A percentile compares a stretch with the other conserved stretches of the same genome.
Conservation (phyloP, 1,140 invertebrate genomes). For the Nilaparvata lugens region DNA sequence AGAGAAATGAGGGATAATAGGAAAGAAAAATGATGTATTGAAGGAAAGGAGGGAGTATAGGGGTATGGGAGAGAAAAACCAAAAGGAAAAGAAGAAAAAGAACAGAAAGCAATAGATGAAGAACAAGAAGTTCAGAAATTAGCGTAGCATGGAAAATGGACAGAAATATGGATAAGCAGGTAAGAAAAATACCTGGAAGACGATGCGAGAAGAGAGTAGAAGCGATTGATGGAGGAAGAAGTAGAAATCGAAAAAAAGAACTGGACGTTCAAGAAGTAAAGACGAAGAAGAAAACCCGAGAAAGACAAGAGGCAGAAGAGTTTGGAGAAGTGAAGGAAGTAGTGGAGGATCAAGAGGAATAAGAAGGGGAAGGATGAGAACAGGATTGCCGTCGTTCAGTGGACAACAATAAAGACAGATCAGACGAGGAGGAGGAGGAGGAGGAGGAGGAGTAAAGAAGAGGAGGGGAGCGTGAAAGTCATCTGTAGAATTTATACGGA, state of each 20-base stretch:
- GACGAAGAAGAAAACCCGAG: neutral
- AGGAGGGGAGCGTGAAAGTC: too few species aligned
- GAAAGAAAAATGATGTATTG: too few species aligned
- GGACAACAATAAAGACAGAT: constrained; percentile 4
- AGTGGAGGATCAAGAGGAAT: neutral
- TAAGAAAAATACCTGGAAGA: constrained; percentile 2
- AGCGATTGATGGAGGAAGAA: neutral
- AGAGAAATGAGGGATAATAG: too few species aligned
- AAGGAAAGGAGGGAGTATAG: constrained; percentile 14
- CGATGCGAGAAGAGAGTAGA: constrained; percentile 8
- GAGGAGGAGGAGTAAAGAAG: neutral
- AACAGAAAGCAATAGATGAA: constrained; percentile 1
- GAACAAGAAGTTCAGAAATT: neutral
- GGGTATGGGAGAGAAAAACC: constrained; percentile 4
- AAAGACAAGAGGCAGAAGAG: neutral
- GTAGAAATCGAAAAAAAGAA: neutral
- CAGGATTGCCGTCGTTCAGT: neutral
- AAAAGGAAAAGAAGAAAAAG: constrained; percentile 7
- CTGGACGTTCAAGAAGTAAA: neutral
- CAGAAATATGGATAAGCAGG: constrained; percentile 10
- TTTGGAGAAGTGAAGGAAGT: neutral
- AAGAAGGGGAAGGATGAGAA: neutral
- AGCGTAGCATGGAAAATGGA: constrained; percentile 1
- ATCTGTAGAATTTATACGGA: too few species aligned
- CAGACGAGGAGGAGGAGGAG: constrained; percentile 10